phyloP scores from a whole-genome alignment of 2,888 invertebrate genomes.

The Diplazon laetatorius region DNA sequence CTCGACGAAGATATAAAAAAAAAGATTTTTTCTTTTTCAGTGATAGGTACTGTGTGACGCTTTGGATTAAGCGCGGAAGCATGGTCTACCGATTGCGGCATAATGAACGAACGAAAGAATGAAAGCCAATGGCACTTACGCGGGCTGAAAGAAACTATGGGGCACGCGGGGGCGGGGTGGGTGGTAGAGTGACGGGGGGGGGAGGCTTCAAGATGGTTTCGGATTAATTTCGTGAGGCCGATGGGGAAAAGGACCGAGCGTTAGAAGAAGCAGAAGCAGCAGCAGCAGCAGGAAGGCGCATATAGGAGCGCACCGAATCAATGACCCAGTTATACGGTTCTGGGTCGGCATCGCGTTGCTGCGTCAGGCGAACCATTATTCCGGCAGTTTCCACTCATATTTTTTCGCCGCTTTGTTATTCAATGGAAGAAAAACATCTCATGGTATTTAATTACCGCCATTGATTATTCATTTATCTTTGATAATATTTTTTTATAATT shows the following conservation, averaged over 20 bases:
- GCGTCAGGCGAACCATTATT: slow-evolving; percentile 57
- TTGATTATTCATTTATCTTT: too few species aligned
- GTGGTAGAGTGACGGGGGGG: background rate
- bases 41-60: background rate
- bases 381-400: slow-evolving; percentile 15
- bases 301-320: slow-evolving; percentile 64
- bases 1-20: background rate
- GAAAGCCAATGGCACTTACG: background rate
- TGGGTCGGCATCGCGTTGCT: slow-evolving; percentile 64
- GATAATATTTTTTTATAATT: too few species aligned
- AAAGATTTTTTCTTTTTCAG: background rate
- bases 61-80: slow-evolving; percentile 7
- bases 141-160: background rate
- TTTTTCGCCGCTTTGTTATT: too few species aligned
- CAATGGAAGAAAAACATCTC: too few species aligned
- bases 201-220: background rate
- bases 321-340: slow-evolving; percentile 69
- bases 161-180: background rate
- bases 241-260: slow-evolving; percentile 39
- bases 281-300: slow-evolving; percentile 7
- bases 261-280: background rate
- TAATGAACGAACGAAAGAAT: slow-evolving; percentile 1
- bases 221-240: slow-evolving; percentile 57
- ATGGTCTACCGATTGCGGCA: slow-evolving; percentile 24
- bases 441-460: too few species aligned